Conservation (phyloP, 2,797 vertebrate genomes). For the Xyrichtys novacula region DNA sequence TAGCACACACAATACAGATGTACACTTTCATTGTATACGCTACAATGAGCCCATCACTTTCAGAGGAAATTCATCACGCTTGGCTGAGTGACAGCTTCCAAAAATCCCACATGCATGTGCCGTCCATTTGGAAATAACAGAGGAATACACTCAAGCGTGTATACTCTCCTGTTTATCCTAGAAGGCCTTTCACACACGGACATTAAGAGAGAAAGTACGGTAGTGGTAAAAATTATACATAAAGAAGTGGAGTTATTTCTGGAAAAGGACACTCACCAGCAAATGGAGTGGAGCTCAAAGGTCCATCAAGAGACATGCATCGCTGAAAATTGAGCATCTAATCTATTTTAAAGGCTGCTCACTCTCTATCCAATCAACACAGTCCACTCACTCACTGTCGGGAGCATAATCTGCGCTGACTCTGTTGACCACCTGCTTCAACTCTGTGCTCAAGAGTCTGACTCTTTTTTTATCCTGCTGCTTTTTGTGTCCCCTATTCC, state of each 20-base stretch:
- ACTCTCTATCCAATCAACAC: conserved; percentile 38
- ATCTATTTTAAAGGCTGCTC: conserved; percentile 44
- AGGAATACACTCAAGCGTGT: not conserved
- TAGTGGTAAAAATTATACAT: conserved; percentile 4
- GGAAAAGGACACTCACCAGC: conserved; percentile 52
- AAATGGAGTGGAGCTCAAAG: conserved; percentile 27
- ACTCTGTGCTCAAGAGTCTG: conserved; percentile 41
- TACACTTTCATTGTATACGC: conserved; percentile 9
- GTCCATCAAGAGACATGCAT: conserved; percentile 24
- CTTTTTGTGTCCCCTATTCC: conserved; percentile 41
- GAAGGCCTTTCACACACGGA: not conserved
- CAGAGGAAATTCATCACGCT: conserved; percentile 8
- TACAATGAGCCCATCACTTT: conserved; percentile 23
- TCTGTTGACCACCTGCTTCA: conserved; percentile 61
- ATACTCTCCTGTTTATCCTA: not conserved
- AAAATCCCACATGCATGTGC: conserved; percentile 1
- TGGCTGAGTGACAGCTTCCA: conserved; percentile 19
- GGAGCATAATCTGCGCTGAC: conserved; percentile 34
- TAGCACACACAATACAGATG: not conserved
- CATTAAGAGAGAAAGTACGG: not conserved
- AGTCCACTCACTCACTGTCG: conserved; percentile 13
- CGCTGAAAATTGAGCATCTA: conserved; percentile 19
- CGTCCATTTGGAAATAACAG: not conserved
- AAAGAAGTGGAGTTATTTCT: conserved; percentile 3
- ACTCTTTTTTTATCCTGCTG: conserved; percentile 47